These are phyloP conservation scores for Choloepus didactylus DNA, from an alignment of 2,797 vertebrate genomes.

Conservation along the genomic window DNA sequence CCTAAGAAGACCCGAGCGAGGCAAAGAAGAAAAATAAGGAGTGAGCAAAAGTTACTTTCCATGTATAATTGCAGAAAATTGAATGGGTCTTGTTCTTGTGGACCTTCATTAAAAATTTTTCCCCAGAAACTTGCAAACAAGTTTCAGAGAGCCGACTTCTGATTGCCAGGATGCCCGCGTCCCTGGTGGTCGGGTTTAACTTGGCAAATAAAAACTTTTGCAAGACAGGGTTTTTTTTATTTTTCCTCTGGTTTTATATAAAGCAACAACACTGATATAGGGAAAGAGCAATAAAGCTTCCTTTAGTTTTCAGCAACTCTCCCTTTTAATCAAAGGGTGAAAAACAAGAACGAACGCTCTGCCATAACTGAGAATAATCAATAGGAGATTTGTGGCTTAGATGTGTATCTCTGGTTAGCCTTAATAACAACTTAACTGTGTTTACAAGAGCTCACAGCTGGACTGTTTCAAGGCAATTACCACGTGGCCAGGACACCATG, in stretches of 20 bases:
- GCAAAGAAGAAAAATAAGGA: slow-evolving; percentile 17
- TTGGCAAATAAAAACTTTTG: slow-evolving; percentile 31
- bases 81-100: background rate
- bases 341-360: background rate
- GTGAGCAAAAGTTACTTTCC: slow-evolving; percentile 63
- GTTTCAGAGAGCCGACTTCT: background rate
- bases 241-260: background rate
- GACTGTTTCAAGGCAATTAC: background rate
- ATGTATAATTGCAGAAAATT: slow-evolving; percentile 67
- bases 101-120: slow-evolving; percentile 73
- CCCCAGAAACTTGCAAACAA: slow-evolving; percentile 69
- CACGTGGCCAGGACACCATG: accelerated
- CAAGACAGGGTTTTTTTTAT: background rate
- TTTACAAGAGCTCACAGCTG: accelerated
- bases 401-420: accelerated
- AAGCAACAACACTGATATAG: background rate
- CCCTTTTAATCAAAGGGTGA: slow-evolving; percentile 1
- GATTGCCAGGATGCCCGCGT: background rate
- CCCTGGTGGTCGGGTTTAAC: background rate
- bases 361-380: accelerated
- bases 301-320: background rate
- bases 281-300: background rate
- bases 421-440: background rate
- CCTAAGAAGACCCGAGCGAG: slow-evolving; percentile 54
- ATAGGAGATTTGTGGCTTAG: background rate